Evolutionary conservation across 2,113 vertebrate species (phyloP).

Genomic region (Etheostoma cragini): DNA sequence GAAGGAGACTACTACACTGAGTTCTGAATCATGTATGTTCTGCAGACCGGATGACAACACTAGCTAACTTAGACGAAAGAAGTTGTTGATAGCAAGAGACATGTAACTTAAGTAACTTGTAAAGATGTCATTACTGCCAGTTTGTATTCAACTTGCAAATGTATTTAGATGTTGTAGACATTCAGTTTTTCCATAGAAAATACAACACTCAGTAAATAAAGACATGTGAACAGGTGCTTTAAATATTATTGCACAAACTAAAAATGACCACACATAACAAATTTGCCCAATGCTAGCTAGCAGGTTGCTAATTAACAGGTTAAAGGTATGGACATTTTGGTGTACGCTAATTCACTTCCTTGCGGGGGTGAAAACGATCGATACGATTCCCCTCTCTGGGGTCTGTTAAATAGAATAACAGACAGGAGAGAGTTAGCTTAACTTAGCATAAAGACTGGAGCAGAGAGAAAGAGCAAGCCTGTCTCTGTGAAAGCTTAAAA

Average conservation of each 20-base stretch:
- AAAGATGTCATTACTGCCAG: too few relatives aligned
- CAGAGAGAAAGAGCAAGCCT: neutral
- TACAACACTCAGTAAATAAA: constrained; percentile 11
- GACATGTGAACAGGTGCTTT: constrained; percentile 7
- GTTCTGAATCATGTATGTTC: too few relatives aligned
- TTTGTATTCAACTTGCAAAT: too few relatives aligned
- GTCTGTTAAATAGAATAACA: neutral
- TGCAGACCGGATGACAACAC: too few relatives aligned
- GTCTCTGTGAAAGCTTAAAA: neutral
- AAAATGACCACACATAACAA: neutral
- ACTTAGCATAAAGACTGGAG: neutral
- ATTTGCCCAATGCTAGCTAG: neutral
- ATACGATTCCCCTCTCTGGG: neutral
- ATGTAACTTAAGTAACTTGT: too few relatives aligned
- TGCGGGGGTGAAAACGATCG: neutral
- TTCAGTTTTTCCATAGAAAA: too few relatives aligned
- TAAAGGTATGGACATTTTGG: neutral
- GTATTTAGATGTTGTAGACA: too few relatives aligned
- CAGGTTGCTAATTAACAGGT: neutral
- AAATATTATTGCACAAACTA: constrained; percentile 1
- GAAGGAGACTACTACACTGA: too few relatives aligned
- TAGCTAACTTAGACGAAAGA: too few relatives aligned
- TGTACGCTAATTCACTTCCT: neutral
- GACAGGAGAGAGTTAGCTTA: neutral
- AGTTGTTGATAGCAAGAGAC: too few relatives aligned